Percentiles rank a stretch among this genome's conserved stretches.
Evolutionary conservation across 1,140 invertebrate genomes (phyloP).

Genomic region (Orchesella cincta): DNA sequence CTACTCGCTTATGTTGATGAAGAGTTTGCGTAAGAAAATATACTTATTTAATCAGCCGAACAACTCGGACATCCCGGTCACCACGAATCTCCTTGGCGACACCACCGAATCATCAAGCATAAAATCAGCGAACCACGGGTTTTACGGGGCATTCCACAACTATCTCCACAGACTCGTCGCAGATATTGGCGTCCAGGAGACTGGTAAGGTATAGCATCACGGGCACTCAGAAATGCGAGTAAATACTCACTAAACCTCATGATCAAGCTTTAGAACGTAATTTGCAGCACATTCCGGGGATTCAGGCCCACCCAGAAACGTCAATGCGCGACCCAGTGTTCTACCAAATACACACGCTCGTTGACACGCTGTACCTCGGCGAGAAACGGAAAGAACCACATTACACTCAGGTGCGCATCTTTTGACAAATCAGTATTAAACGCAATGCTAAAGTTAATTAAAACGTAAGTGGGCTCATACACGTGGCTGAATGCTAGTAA

Average conservation of each 20-base stretch:
- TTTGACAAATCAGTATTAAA: too few relatives aligned
- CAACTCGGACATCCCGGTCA: not conserved
- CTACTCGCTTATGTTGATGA: not conserved
- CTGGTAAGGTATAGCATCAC: too few relatives aligned
- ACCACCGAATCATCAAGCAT: not conserved
- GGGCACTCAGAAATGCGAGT: not conserved
- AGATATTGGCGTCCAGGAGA: too few relatives aligned
- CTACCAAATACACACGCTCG: not conserved
- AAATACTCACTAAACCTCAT: not conserved
- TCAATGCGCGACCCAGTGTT: not conserved
- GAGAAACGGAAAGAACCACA: not conserved
- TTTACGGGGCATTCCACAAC: slow-evolving; percentile 4
- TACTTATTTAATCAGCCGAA: not conserved
- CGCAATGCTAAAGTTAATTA: too few relatives aligned
- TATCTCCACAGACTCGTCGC: not conserved
- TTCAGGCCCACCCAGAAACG: not conserved
- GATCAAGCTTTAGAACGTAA: not conserved
- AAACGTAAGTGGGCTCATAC: too few relatives aligned
- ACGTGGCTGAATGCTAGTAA: too few relatives aligned
- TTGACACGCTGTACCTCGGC: not conserved
- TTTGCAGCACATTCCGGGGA: not conserved
- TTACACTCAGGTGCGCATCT: slow-evolving; percentile 9
- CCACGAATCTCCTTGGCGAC: not conserved
- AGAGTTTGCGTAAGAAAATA: not conserved
- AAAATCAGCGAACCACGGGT: not conserved